Percentiles rank a stretch among this genome's conserved stretches.
phyloP scores from a whole-genome alignment of 2,888 invertebrate genomes.

The Chymomyza fuscimana region DNA sequence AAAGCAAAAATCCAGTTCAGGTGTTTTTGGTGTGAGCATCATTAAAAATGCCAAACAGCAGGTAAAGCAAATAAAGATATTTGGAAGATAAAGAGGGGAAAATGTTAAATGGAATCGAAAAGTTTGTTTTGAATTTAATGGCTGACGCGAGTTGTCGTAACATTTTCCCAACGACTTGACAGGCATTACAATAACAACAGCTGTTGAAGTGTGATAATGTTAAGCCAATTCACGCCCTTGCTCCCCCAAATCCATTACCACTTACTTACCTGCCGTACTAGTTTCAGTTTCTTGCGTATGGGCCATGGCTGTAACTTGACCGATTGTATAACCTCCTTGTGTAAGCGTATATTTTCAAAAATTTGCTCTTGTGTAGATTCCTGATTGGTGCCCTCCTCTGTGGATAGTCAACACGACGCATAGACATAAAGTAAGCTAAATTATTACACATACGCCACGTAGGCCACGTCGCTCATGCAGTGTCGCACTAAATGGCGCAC shows the following conservation, averaged over 20 bases:
- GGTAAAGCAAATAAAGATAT: slow-evolving; percentile 7
- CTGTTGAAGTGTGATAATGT: slow-evolving; percentile 12
- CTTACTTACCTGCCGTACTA: slow-evolving; percentile 85
- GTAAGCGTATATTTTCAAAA: slow-evolving; percentile 92
- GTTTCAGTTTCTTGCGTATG: slow-evolving; percentile 89
- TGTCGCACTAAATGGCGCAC: slow-evolving; percentile 45
- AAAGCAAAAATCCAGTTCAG: slow-evolving; percentile 18
- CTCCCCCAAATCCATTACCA: not conserved
- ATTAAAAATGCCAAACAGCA: slow-evolving; percentile 48
- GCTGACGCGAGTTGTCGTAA: slow-evolving; percentile 32
- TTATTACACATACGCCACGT: slow-evolving; percentile 57
- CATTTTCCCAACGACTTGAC: slow-evolving; percentile 29
- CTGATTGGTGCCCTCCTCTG: slow-evolving; percentile 85
- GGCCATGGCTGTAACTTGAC: slow-evolving; percentile 93
- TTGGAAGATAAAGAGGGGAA: slow-evolving; percentile 24
- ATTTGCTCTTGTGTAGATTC: slow-evolving; percentile 91
- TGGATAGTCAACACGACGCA: slow-evolving; percentile 80
- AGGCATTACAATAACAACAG: not conserved
- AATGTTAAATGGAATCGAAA: slow-evolving; percentile 64
- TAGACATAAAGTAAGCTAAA: slow-evolving; percentile 22
- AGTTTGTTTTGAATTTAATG: slow-evolving; percentile 60
- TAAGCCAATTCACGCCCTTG: not conserved
- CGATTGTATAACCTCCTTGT: slow-evolving; percentile 93
- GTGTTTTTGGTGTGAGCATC: slow-evolving; percentile 38
- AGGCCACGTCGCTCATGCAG: slow-evolving; percentile 36